Evolutionary conservation across 2,113 vertebrate genomes (phyloP).

Genomic region (Corythoichthys haematopterus): DNA sequence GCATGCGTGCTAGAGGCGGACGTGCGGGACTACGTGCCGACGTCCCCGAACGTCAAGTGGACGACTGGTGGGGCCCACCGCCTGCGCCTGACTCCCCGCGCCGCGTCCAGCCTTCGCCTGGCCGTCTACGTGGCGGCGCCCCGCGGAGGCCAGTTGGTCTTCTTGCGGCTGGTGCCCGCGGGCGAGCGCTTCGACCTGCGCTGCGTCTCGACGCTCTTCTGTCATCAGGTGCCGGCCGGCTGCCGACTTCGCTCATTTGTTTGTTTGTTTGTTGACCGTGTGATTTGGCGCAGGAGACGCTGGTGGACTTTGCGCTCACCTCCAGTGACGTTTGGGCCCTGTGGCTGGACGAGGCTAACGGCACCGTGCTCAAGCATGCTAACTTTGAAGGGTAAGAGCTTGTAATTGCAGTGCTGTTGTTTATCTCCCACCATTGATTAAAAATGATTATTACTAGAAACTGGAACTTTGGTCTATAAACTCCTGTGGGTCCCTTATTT

Average conservation of each 20-base stretch:
- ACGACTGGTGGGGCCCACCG: constrained; percentile 75
- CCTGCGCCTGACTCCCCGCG: constrained; percentile 78
- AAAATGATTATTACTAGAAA: too few species aligned
- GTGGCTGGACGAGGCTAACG: constrained; percentile 88
- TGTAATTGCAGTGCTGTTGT: too few species aligned
- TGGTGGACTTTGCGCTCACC: constrained; percentile 88
- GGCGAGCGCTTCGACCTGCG: constrained; percentile 87
- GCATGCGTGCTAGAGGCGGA: constrained; percentile 87
- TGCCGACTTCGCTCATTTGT: background rate
- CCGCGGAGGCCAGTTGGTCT: constrained; percentile 84
- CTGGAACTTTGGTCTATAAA: too few species aligned
- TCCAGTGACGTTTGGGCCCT: constrained; percentile 87
- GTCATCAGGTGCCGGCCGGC: constrained; percentile 75
- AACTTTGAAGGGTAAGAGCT: constrained; percentile 86
- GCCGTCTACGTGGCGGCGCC: constrained; percentile 81
- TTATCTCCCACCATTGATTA: too few species aligned
- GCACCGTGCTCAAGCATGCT: constrained; percentile 85
- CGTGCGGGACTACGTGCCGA: constrained; percentile 85
- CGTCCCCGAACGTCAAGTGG: constrained; percentile 75
- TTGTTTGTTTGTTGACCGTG: background rate
- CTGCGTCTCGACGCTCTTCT: constrained; percentile 86
- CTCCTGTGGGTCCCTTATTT: too few species aligned
- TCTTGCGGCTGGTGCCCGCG: constrained; percentile 84
- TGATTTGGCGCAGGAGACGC: constrained; percentile 76
- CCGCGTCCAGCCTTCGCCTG: constrained; percentile 81